These are phyloP conservation scores for Pangasianodon gigas DNA, from an alignment of 2,113 vertebrate genomes.

Conservation along the genomic window DNA sequence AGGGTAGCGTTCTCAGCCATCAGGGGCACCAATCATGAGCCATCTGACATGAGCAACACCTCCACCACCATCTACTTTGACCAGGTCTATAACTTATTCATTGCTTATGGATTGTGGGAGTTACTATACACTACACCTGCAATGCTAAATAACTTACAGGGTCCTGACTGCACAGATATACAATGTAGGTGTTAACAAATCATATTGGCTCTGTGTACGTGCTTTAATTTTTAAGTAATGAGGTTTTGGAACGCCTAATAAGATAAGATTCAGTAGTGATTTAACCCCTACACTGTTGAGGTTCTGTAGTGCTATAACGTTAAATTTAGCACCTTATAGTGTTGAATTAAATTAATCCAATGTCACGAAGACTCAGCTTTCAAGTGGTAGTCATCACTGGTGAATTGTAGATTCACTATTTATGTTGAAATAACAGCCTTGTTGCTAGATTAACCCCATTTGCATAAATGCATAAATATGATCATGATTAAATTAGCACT, in stretches of 20 bases:
- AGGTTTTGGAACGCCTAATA: neutral
- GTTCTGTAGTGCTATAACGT: neutral
- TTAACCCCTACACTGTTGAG: neutral
- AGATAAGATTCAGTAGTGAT: neutral
- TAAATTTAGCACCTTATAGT: neutral
- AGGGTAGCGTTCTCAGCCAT: slow-evolving; percentile 97
- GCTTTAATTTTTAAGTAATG: neutral
- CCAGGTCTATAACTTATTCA: slow-evolving; percentile 77
- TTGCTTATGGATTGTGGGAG: slow-evolving; percentile 3
- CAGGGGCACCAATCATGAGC: slow-evolving; percentile 93
- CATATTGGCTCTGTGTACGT: neutral
- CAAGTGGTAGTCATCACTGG: neutral
- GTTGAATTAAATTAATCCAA: neutral
- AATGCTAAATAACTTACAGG: neutral
- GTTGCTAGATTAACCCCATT: neutral
- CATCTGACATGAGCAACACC: slow-evolving; percentile 97
- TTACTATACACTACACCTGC: slow-evolving; percentile 11
- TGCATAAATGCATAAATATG: neutral
- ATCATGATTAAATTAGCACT: neutral
- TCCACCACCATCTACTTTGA: slow-evolving; percentile 99
- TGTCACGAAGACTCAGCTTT: neutral
- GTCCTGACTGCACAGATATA: neutral
- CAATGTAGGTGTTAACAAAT: neutral
- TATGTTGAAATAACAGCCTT: neutral
- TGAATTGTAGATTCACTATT: neutral